Evolutionary conservation across 2,888 invertebrate genomes (phyloP), one percentile per base, ranked within the genome.

Genomic region (Linnaemya vulpina): DNA sequence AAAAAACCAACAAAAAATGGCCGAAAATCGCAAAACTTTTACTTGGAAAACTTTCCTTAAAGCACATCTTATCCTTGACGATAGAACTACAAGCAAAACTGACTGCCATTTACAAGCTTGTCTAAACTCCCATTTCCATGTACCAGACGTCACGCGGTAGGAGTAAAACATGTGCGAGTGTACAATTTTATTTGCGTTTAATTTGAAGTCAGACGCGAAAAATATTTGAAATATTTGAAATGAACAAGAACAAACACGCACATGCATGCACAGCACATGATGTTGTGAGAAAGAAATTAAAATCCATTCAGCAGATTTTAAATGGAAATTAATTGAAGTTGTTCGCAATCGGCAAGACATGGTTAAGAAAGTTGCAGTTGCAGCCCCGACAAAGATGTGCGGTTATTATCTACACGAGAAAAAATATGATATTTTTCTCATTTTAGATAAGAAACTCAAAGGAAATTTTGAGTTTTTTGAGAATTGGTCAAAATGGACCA

Each of bases 241-340:
- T 7, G 58, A 5, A 43, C 38, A 77, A 51, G 5, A 30, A 30
- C 2, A 30, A 30, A 30, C 30, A 30, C 30, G 5, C 30, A 30
- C 30, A 30, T 5, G 40, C 11, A 17, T 22, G 17, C 22, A 68
- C 13, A 53, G 15, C 17, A 17, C 38, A 35, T 60, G 17, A 35
- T 58, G n/a, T 35, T n/a, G 13, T 22, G 70, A 30, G 10, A 17
- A 63, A 17, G 87, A 88, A 89, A 89, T 89, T 89, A 89, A 89
- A 89, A 88, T 89, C 88, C 87, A 88, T 89, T 90, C 88, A 89
- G 88, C 89, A 88, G n/a, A 87, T 84, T 89, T 89, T 89, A 89
- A 89, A 89, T 89, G 89, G 87, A 89, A 89, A 89, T 89, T 89
- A 89, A 89, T 89, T 89, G 89, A 88, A 88, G 89, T 87, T 88